Evolutionary conservation across 1,140 invertebrate genomes (phyloP).

Genomic region (Sesamia nonagrioides): DNA sequence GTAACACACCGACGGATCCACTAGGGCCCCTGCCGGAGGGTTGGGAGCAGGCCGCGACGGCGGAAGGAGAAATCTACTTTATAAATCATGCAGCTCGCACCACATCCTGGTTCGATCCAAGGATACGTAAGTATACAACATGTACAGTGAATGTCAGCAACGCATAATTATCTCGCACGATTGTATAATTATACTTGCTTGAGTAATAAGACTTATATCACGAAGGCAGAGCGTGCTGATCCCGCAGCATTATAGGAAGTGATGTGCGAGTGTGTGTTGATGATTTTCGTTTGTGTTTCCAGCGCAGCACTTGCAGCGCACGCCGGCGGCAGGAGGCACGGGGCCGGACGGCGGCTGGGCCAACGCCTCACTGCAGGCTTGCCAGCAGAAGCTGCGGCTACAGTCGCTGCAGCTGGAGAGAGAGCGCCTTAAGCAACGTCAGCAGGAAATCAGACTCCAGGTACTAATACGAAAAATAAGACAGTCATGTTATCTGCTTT

Average conservation of each 20-base stretch:
- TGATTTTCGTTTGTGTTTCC: constrained; percentile 58
- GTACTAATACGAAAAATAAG: constrained; percentile 78
- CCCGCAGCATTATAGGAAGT: neutral
- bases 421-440: constrained; percentile 94
- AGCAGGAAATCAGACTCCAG: constrained; percentile 96
- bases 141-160: constrained; percentile 6
- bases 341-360: constrained; percentile 88
- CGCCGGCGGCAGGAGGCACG: constrained; percentile 89
- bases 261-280: neutral
- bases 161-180: neutral
- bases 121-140: constrained; percentile 93
- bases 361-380: constrained; percentile 89
- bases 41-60: constrained; percentile 98
- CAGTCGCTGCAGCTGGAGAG: constrained; percentile 95
- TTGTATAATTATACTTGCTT: neutral
- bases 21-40: constrained; percentile 96
- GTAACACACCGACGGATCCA: constrained; percentile 84
- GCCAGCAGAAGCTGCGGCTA: constrained; percentile 93
- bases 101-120: constrained; percentile 99
- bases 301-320: constrained; percentile 92
- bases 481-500: no score
- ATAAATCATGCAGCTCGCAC: constrained; percentile 98
- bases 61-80: constrained; percentile 98
- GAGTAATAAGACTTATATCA: constrained; percentile 16
- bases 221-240: neutral